A percentile compares a stretch with the other conserved stretches of the same genome.
Conservation (phyloP, 2,888 invertebrate genomes). For the Neoitamus cyanurus region DNA sequence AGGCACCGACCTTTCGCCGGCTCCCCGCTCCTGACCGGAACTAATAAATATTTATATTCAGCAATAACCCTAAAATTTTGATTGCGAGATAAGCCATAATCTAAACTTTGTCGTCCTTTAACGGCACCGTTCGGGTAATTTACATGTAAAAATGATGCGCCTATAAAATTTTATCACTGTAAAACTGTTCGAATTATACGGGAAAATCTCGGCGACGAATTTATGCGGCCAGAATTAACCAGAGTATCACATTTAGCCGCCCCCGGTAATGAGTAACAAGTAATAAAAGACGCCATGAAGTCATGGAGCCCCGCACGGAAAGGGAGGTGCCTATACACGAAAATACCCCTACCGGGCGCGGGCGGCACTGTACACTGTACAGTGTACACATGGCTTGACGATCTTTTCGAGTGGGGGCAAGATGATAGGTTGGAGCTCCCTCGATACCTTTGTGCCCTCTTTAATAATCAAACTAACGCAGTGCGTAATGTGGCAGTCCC, state of each 20-base stretch:
- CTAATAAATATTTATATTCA: background rate
- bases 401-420: background rate
- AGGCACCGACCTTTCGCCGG: background rate
- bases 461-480: background rate
- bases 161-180: constrained; percentile 35
- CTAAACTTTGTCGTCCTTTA: constrained; percentile 1
- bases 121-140: background rate
- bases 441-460: background rate
- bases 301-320: background rate
- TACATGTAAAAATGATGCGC: constrained; percentile 18
- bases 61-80: background rate
- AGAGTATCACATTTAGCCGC: constrained; percentile 6
- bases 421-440: background rate
- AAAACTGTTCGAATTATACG: background rate
- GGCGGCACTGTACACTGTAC: too few relatives aligned
- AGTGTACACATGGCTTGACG: background rate
- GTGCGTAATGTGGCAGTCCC: background rate
- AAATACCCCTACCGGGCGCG: too few relatives aligned
- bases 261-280: background rate
- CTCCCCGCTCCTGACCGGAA: background rate
- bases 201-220: constrained; percentile 3
- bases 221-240: constrained; percentile 8
- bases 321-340: background rate
- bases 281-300: background rate
- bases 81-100: constrained; percentile 15